Base-by-base conservation (phyloP, 1,140 invertebrate species). In the Sycobia sp. region DNA sequence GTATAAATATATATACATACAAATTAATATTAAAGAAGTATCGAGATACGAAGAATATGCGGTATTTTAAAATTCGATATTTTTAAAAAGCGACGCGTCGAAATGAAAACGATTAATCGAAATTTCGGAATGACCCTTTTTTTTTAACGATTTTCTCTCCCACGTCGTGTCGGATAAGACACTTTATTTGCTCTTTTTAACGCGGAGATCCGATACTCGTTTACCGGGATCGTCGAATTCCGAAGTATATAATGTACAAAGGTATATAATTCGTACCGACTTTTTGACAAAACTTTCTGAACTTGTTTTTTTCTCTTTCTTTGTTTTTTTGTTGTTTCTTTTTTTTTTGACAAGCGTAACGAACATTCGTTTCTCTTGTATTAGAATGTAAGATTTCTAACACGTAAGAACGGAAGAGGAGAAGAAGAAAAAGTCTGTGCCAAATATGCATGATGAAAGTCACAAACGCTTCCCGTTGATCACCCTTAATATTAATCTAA, bases 211-310 rank as follows among this genome's bases (percentile, higher is more conserved):
- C 32, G 43, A 60, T 57, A 22, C 20, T 25, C 18, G 14, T 29
- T 10, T 41, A 25, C 49, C 20, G 20, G 3, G 18, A 44, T 25
- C 38, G 36, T 10, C 20, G 29, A 46, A 22, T 23, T 3, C 34
- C 16, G 34, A 51, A 44, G 27, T 63, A 41, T 63, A 58, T n/a
- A 43, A 54, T 65, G 55, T 65, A 65, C 62, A 65, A 58, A 65
- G 62, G 38, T 65, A 59, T n/a, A n/a, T n/a, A n/a, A n/a, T 65
- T 18, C 22, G 41, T 65, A 58, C 16, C 22, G 20, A 56, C n/a
- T 53, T 65, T 65, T 65, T 65, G 29, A 65, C 59, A 65, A 58
- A 38, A 46, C 46, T 63, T 62, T 57, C 51, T 34, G 11, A 57
- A 43, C 16, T 49, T 27, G 32, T 49, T 50, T 62, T 54, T 20